These are phyloP conservation scores for Gallinago solitaria DNA, from an alignment of 2,797 vertebrate genomes.

Conservation along the genomic window DNA sequence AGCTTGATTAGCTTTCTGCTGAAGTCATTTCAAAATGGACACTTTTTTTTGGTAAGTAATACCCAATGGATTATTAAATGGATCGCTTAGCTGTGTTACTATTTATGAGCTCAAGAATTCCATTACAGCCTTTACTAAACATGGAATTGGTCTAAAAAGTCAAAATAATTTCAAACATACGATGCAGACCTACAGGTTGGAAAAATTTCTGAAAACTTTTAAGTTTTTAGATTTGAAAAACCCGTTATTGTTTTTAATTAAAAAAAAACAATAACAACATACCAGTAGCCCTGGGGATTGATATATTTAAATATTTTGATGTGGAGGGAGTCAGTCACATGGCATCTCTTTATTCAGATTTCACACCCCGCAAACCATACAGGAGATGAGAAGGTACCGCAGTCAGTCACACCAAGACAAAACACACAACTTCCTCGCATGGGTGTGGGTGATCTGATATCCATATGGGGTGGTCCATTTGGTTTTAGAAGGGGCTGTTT, in stretches of 20 bases:
- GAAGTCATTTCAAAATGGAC: not conserved
- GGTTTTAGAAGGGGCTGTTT: not conserved
- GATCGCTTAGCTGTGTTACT: not conserved
- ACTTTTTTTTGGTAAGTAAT: not conserved
- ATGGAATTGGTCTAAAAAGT: not conserved
- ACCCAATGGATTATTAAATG: not conserved
- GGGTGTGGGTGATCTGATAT: not conserved
- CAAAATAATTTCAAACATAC: not conserved
- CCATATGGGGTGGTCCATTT: not conserved
- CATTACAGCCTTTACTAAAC: not conserved
- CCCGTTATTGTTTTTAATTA: too few species aligned
- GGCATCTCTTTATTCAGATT: not conserved
- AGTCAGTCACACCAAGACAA: not conserved
- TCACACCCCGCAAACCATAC: not conserved
- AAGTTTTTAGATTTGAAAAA: not conserved
- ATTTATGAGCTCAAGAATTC: not conserved
- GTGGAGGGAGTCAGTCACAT: not conserved
- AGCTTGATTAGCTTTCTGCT: constrained; percentile 22
- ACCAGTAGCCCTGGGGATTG: not conserved
- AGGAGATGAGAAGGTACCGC: not conserved
- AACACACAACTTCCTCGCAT: rapidly evolving
- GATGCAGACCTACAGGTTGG: not conserved
- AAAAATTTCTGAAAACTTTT: not conserved
- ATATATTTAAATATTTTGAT: not conserved
- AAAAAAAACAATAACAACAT: not conserved